These are phyloP conservation scores for Piliocolobus tephrosceles DNA, from an alignment of 2,113 vertebrate genomes.

Conservation along the genomic window DNA sequence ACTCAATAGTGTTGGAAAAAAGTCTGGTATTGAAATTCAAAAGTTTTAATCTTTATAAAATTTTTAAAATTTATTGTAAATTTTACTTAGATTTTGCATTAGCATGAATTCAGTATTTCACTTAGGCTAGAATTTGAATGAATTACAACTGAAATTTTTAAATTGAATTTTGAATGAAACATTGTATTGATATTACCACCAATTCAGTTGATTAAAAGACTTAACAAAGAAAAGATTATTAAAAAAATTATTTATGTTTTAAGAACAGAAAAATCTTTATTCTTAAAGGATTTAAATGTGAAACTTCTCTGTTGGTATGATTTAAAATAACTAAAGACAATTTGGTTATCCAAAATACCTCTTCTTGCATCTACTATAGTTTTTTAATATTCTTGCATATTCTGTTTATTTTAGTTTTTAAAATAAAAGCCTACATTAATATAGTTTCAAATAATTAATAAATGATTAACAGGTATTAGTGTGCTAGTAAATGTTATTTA, in stretches of 20 bases:
- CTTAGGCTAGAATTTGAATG: not conserved
- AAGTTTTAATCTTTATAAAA: not conserved
- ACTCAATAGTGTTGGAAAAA: not conserved
- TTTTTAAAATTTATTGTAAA: not conserved
- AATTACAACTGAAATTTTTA: not conserved
- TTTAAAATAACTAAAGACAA: not conserved
- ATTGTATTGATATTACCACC: not conserved
- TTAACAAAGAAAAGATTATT: not conserved
- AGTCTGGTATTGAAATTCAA: not conserved
- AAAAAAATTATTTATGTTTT: not conserved
- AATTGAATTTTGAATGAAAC: not conserved
- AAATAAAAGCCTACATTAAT: not conserved
- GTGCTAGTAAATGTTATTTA: not conserved
- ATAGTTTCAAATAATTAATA: not conserved
- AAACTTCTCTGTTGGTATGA: not conserved
- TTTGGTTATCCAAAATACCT: not conserved
- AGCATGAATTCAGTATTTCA: not conserved
- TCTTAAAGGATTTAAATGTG: not conserved
- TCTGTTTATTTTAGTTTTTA: not conserved
- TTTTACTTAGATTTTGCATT: not conserved
- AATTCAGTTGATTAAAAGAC: not conserved
- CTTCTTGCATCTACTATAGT: not conserved
- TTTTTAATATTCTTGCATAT: not conserved
- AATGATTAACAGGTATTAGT: not conserved
- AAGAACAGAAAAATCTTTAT: not conserved